phyloP scores from a whole-genome alignment of 1,140 invertebrate genomes.

The Drosophila repleta region DNA sequence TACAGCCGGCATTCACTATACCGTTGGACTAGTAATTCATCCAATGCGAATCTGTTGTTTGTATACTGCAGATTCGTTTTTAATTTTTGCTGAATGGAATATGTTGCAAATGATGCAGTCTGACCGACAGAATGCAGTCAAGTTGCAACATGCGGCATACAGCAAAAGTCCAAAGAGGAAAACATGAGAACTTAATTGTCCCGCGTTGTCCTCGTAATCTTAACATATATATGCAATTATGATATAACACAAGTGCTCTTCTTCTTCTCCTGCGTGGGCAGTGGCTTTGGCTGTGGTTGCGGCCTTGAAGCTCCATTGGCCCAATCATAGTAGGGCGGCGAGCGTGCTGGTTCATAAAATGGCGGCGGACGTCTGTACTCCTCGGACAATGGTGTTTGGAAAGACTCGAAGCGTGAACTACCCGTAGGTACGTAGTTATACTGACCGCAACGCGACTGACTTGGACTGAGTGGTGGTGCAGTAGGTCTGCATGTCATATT shows the following conservation, averaged over 20 bases:
- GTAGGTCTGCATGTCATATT: background rate
- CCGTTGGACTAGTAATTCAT: background rate
- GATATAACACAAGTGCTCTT: slow-evolving; percentile 54
- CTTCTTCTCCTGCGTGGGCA: slow-evolving; percentile 16
- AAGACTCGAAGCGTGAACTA: slow-evolving; percentile 13
- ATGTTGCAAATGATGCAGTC: slow-evolving; percentile 2
- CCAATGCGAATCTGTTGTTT: slow-evolving; percentile 8
- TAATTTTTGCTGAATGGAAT: slow-evolving; percentile 11
- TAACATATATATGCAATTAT: slow-evolving; percentile 36
- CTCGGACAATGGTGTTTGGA: background rate
- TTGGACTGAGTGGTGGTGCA: slow-evolving; percentile 14
- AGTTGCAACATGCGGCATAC: slow-evolving; percentile 16
- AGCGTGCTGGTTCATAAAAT: background rate
- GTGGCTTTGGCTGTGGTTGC: background rate
- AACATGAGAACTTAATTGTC: slow-evolving; percentile 4
- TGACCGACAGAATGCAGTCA: background rate
- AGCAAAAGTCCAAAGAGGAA: slow-evolving; percentile 27
- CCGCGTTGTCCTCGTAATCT: slow-evolving; percentile 18
- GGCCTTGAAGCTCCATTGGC: background rate
- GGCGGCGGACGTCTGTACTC: slow-evolving; percentile 33
- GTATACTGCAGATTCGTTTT: background rate
- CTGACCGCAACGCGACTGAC: background rate
- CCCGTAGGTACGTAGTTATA: slow-evolving; percentile 45
- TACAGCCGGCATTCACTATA: background rate
- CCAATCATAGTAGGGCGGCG: too few species aligned